A percentile compares a stretch with the other conserved stretches of the same genome.
These are phyloP conservation scores for Yoshiicerus persimilis DNA, from an alignment of 1,140 invertebrate genomes.

Conservation along the genomic window DNA sequence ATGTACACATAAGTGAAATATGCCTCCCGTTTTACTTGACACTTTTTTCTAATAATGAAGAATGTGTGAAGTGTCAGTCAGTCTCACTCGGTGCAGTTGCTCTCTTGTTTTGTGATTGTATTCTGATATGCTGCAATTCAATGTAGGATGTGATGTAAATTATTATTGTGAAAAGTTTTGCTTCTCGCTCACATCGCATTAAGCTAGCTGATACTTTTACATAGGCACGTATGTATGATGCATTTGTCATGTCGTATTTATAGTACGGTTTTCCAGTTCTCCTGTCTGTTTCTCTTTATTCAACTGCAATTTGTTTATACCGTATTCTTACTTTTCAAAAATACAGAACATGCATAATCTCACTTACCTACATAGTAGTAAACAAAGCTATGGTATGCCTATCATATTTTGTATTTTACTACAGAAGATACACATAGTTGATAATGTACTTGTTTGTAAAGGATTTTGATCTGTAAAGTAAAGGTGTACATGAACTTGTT, in stretches of 20 bases:
- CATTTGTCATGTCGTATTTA: constrained; percentile 20
- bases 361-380: neutral
- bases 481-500: neutral
- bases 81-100: neutral
- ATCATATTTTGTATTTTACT: neutral
- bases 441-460: neutral
- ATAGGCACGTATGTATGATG: neutral
- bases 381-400: neutral
- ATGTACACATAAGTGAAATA: neutral
- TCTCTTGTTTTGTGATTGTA: neutral
- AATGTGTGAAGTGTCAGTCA: neutral
- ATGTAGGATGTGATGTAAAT: neutral
- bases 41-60: neutral
- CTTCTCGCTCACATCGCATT: constrained; percentile 12
- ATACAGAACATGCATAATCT: neutral
- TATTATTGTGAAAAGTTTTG: constrained; percentile 19
- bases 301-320: neutral
- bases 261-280: neutral
- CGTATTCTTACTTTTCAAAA: neutral
- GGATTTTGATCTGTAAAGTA: neutral
- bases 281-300: neutral
- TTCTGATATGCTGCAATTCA: neutral
- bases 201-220: neutral
- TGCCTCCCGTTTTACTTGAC: neutral
- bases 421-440: neutral